phyloP scores from a whole-genome alignment of 2,888 invertebrate species.

The Meganola albula region DNA sequence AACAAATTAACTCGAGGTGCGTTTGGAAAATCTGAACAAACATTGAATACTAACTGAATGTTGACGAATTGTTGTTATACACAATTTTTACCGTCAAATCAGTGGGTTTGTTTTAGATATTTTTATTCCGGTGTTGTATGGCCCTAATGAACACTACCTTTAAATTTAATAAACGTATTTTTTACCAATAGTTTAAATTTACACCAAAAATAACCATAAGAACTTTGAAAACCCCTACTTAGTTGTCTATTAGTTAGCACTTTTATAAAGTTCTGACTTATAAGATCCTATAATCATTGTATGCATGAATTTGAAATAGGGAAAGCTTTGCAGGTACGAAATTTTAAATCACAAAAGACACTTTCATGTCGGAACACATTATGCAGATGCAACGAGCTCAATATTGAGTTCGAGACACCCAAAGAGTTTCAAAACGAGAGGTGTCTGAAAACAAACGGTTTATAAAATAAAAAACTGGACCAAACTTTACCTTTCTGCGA shows the following conservation, averaged over 20 bases:
- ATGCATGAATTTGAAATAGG: background rate
- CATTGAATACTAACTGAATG: conserved; percentile 47
- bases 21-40: conserved; percentile 64
- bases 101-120: too few species aligned
- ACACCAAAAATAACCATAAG: too few species aligned
- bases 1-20: conserved; percentile 66
- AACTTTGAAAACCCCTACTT: too few species aligned
- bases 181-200: too few species aligned
- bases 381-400: conserved; percentile 38
- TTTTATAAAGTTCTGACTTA: background rate
- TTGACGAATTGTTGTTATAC: too few species aligned
- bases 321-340: conserved; percentile 13
- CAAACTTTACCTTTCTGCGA: conserved; percentile 51
- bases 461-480: conserved; percentile 35
- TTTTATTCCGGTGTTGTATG: too few species aligned
- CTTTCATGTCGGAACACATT: conserved; percentile 23
- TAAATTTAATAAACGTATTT: too few species aligned
- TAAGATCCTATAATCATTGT: background rate
- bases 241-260: too few species aligned
- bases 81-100: too few species aligned
- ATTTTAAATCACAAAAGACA: conserved; percentile 32
- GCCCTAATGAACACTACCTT: too few species aligned
- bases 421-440: conserved; percentile 41
- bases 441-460: conserved; percentile 46
- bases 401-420: conserved; percentile 32